Evolutionary conservation across 2,113 vertebrate genomes (phyloP).

Genomic region (Sebastes fasciatus): DNA sequence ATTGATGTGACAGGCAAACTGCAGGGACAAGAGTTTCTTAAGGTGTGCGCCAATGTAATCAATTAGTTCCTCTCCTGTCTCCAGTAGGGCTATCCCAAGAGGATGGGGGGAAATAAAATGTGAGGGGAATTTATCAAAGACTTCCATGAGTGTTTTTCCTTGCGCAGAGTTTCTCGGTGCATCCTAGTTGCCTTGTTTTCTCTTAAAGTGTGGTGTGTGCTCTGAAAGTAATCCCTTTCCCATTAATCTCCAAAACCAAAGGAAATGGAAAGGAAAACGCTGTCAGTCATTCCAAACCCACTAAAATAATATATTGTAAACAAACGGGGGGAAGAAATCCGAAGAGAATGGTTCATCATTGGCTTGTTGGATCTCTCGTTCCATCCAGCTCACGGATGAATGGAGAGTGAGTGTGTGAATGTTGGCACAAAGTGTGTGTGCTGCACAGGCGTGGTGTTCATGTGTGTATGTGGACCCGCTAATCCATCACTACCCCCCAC

Average conservation of each 20-base stretch:
- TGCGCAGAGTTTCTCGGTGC: conserved; percentile 19
- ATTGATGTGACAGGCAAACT: conserved; percentile 63
- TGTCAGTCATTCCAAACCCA: conserved; percentile 15
- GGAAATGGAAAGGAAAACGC: conserved; percentile 36
- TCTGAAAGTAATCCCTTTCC: conserved; percentile 24
- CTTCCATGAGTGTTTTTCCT: conserved; percentile 51
- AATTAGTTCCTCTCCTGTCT: conserved; percentile 60
- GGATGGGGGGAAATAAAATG: conserved; percentile 33
- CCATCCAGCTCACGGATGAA: conserved; percentile 31
- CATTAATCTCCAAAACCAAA: conserved; percentile 45
- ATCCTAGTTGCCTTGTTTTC: conserved; percentile 37
- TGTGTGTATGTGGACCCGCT: conserved; percentile 46
- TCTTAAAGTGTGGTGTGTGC: conserved; percentile 30
- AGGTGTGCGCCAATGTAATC: conserved; percentile 57
- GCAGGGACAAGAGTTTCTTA: conserved; percentile 54
- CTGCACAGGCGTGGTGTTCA: conserved; percentile 20
- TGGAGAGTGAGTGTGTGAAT: conserved; percentile 34
- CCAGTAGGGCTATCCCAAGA: conserved; percentile 31
- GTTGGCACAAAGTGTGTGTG: conserved; percentile 30
- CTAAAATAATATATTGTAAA: conserved; percentile 36
- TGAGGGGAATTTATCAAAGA: conserved; percentile 50
- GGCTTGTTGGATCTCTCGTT: conserved; percentile 28
- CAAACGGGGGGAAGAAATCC: conserved; percentile 28
- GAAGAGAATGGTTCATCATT: conserved; percentile 7
- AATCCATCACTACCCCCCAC: conserved; percentile 64